phyloP scores from a whole-genome alignment of 1,140 invertebrate species.

The Drosophila orosa region DNA sequence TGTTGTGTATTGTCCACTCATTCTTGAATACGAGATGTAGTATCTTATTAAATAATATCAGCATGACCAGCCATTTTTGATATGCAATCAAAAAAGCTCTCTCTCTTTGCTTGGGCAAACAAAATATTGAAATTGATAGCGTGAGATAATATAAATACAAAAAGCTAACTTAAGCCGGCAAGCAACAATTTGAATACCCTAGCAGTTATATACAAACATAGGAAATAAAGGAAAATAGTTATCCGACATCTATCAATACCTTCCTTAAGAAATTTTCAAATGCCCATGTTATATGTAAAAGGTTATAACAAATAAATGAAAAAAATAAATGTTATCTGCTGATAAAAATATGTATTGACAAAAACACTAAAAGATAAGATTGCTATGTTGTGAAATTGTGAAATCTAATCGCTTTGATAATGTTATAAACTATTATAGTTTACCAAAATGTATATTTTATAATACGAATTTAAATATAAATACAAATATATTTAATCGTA shows the following conservation, averaged over 20 bases:
- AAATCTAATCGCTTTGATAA: background rate
- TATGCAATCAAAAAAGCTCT: background rate
- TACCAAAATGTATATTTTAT: background rate
- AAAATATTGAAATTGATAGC: background rate
- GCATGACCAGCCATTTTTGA: background rate
- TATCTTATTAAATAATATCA: background rate
- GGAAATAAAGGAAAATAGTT: too few species aligned
- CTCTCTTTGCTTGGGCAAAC: background rate
- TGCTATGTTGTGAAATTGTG: background rate
- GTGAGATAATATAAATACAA: background rate
- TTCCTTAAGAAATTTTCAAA: background rate
- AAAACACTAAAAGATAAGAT: background rate
- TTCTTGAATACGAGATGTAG: background rate
- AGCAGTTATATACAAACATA: background rate
- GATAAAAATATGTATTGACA: background rate
- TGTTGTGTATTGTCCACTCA: background rate
- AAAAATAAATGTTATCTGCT: background rate
- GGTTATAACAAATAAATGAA: background rate
- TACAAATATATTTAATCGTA: background rate
- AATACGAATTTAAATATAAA: background rate
- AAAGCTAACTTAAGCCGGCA: background rate
- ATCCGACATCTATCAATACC: background rate
- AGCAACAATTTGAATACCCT: background rate
- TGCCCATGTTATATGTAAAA: background rate
- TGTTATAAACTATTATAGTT: background rate